Evolutionary conservation across 2,888 invertebrate genomes (phyloP), one percentile per base, ranked within the genome.

Genomic region (Pelosia muscerda): DNA sequence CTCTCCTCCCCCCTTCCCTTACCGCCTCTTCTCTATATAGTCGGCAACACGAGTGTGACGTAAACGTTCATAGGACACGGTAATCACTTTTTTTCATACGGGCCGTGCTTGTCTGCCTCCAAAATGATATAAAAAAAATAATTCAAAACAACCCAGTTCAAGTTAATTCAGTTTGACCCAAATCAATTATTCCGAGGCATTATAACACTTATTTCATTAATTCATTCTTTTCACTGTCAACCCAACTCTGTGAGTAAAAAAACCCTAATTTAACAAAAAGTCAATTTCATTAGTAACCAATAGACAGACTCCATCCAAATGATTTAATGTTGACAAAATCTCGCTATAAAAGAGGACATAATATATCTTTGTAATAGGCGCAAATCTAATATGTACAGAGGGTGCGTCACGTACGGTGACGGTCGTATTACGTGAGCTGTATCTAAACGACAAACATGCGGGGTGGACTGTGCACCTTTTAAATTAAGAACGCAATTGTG

Each of bases 341-440:
- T 67, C 64, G 56, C 53, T 57, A 75, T 72, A 63, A 66, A 58
- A 70, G 56, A 58, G 64, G 64, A 69, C 70, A 69, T 75, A 69
- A 66, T 77, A 75, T 60, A 57, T 75, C 61, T 57, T 60, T 71
- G 72, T 81, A 76, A 74, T 74, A 70, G 76, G 73, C 70, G 71
- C 68, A 80, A 77, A 79, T 77, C 75, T 81, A 81, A 81, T 81
- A 78, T 77, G 77, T 73, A 70, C 74, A 68, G 68, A 69, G 80
- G 73, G 73, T 63, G 64, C 70, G 70, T 71, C 81, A 80, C 80
- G 81, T 81, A 66, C 72, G n/a, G 28, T 70, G 72, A 66, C 60
- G 68, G 74, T 76, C 70, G 71, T 65, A 56, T 66, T 62, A 80
- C 81, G 81, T 80, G 81, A 72, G 74, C 49, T 62, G 81, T 68